These are phyloP conservation scores for Trichonephila clavipes DNA, from an alignment of 1,140 invertebrate genomes.

Conservation along the genomic window DNA sequence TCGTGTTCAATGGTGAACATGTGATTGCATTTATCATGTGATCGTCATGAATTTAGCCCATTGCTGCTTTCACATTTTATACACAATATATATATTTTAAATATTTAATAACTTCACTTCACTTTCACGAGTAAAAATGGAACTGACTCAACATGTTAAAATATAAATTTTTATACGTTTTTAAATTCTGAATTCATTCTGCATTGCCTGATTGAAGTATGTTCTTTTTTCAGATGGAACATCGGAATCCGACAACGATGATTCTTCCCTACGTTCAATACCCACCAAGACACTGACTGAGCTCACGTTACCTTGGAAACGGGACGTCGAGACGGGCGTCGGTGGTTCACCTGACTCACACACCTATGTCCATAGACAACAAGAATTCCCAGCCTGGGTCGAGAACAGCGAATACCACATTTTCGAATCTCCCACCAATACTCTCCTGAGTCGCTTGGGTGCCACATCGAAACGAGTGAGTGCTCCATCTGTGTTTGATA, in stretches of 20 bases:
- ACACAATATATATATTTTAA: too few species aligned
- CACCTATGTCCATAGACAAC: slow-evolving; percentile 85
- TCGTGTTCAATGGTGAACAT: too few species aligned
- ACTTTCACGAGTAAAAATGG: too few species aligned
- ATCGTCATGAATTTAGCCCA: too few species aligned
- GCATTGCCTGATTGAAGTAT: background rate
- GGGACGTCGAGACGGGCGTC: slow-evolving; percentile 79
- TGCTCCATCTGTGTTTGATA: slow-evolving; percentile 54
- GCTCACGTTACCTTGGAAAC: slow-evolving; percentile 93
- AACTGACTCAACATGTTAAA: too few species aligned
- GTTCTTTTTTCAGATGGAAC: slow-evolving; percentile 4
- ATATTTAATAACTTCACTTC: too few species aligned
- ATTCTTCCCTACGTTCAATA: background rate
- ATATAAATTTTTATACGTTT: too few species aligned
- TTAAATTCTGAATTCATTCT: too few species aligned
- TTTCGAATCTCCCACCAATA: slow-evolving; percentile 93
- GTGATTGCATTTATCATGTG: too few species aligned
- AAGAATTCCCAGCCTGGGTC: slow-evolving; percentile 94
- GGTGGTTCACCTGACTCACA: background rate
- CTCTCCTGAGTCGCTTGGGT: slow-evolving; percentile 86
- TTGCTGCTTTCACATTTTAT: too few species aligned
- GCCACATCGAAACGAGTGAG: slow-evolving; percentile 43
- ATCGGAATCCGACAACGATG: slow-evolving; percentile 63
- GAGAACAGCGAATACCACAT: slow-evolving; percentile 91
- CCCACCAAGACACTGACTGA: slow-evolving; percentile 86